A percentile compares a stretch with the other conserved stretches of the same genome.
Evolutionary conservation across 64 coral and sea anemone genomes (phyloP).

Genomic region (Pocillopora damicornis): DNA sequence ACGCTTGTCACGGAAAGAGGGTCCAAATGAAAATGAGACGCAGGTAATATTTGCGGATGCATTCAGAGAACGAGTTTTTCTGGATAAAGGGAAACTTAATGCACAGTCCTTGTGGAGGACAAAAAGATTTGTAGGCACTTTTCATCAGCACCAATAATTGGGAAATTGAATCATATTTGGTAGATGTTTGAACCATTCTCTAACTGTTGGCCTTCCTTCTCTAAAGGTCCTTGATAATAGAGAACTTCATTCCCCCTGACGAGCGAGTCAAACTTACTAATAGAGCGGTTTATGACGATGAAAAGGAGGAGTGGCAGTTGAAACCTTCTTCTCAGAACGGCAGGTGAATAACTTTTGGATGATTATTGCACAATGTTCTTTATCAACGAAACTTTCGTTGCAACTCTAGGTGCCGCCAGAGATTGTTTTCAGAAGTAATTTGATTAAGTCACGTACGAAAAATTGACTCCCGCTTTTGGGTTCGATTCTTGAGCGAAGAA

Average conservation of each 20-base stretch:
- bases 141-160: too few species aligned
- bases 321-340: conserved; percentile 91
- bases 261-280: conserved; percentile 81
- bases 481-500: too few species aligned
- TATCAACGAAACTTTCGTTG: background rate
- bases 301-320: conserved; percentile 84
- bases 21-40: too few species aligned
- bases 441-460: too few species aligned
- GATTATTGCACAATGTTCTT: background rate
- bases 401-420: background rate
- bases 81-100: too few species aligned
- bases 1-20: too few species aligned
- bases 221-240: conserved; percentile 77
- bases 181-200: background rate
- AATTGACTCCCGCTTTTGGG: too few species aligned
- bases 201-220: background rate
- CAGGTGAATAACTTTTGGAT: conserved; percentile 40
- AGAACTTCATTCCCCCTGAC: conserved; percentile 88
- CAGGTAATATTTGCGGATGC: too few species aligned
- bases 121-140: too few species aligned
- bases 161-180: background rate
- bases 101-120: too few species aligned
- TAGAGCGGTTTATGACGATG: conserved; percentile 87
- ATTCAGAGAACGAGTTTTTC: too few species aligned
- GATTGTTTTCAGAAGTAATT: too few species aligned